Percentiles rank a stretch among this genome's conserved stretches.
Conservation (phyloP, 2,888 invertebrate species). For the Tillus elongatus region DNA sequence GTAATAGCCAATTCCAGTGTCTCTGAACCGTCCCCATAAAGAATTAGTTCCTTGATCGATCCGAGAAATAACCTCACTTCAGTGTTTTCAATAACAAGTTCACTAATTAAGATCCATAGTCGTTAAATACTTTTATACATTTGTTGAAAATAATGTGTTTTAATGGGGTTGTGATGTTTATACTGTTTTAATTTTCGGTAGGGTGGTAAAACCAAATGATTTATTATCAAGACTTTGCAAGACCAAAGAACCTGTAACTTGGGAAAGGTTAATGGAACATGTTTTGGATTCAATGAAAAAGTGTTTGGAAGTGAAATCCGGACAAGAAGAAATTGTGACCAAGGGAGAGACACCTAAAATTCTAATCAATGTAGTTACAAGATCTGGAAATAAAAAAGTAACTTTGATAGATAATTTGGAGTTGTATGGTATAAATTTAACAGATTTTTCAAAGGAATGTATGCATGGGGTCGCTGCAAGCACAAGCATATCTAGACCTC, state of each 20-base stretch:
- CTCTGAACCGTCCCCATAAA: too few relatives aligned
- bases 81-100: too few relatives aligned
- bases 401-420: conserved; percentile 86
- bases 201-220: conserved; percentile 50
- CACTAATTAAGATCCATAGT: too few relatives aligned
- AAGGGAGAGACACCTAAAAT: conserved; percentile 70
- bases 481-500: conserved; percentile 65
- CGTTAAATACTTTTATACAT: too few relatives aligned
- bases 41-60: too few relatives aligned
- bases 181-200: conserved; percentile 30
- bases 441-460: conserved; percentile 70
- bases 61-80: too few relatives aligned
- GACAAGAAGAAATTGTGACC: conserved; percentile 44
- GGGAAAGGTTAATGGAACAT: conserved; percentile 62
- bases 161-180: too few relatives aligned
- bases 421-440: conserved; percentile 70
- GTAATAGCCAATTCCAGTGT: too few relatives aligned
- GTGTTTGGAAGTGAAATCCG: conserved; percentile 55
- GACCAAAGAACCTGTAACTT: conserved; percentile 46
- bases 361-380: conserved; percentile 63
- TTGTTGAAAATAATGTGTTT: too few relatives aligned
- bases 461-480: conserved; percentile 82
- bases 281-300: conserved; percentile 63
- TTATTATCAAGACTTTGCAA: conserved; percentile 35
- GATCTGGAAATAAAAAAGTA: conserved; percentile 84